phyloP scores from a whole-genome alignment of 2,888 invertebrate genomes.

The Sesia bembeciformis region DNA sequence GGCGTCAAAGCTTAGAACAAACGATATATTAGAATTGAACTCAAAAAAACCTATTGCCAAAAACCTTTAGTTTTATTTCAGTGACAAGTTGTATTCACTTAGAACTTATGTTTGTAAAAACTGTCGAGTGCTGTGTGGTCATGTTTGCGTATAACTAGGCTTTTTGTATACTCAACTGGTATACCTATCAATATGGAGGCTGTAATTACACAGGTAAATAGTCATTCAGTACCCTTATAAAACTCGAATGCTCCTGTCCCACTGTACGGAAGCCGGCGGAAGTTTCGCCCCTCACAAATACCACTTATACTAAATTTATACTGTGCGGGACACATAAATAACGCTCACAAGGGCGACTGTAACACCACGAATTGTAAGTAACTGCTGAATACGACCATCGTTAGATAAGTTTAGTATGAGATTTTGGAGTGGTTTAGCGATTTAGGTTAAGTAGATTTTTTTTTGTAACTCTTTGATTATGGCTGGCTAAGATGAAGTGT shows the following conservation, averaged over 20 bases:
- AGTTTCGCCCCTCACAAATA: constrained; percentile 26
- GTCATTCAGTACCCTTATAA: constrained; percentile 24
- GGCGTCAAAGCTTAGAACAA: no score
- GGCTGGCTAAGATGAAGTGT: no score
- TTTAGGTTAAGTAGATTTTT: not conserved
- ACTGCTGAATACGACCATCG: constrained; percentile 33
- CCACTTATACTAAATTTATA: constrained; percentile 59
- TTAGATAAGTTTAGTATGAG: not conserved
- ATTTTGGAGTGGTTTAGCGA: not conserved
- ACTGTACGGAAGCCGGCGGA: constrained; percentile 18
- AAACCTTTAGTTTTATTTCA: no score
- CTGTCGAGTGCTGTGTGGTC: no score
- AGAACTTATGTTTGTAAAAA: no score
- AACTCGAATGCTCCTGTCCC: constrained; percentile 18
- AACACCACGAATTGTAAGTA: constrained; percentile 45
- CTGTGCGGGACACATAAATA: constrained; percentile 53
- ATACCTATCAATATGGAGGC: no score
- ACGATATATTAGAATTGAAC: no score
- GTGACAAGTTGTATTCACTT: no score
- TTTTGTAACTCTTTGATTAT: no score
- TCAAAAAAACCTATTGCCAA: no score
- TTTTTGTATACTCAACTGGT: no score
- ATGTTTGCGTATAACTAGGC: no score
- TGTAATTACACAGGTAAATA: not conserved
- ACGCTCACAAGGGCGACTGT: constrained; percentile 17